A percentile compares a stretch with the other conserved stretches of the same genome.
phyloP scores from a whole-genome alignment of 2,113 vertebrate species.

The Pelvicachromis taeniatus region DNA sequence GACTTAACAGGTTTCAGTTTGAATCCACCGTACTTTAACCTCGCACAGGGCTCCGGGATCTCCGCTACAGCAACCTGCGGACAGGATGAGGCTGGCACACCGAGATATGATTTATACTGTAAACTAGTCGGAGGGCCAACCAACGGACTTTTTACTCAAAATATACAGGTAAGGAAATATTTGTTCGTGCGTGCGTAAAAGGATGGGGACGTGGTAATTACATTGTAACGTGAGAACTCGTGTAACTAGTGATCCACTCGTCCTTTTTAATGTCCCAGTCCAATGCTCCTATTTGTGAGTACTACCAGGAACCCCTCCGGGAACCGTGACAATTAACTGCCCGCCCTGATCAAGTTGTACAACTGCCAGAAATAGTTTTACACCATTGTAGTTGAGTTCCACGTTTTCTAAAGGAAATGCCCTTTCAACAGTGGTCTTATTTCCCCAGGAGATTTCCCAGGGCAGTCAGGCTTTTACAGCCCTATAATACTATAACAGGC shows the following conservation, averaged over 20 bases:
- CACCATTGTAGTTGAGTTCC: conserved; percentile 12
- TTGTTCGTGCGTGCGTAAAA: neutral
- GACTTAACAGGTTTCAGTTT: conserved; percentile 71
- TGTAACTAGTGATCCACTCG: neutral
- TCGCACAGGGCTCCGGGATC: conserved; percentile 76
- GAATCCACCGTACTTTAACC: conserved; percentile 87
- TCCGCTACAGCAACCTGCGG: conserved; percentile 89
- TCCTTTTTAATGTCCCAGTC: neutral
- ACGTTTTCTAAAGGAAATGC: conserved; percentile 30
- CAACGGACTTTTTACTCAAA: conserved; percentile 64
- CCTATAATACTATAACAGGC: neutral
- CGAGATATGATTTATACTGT: conserved; percentile 83
- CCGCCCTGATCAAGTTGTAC: neutral
- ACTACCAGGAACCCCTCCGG: neutral
- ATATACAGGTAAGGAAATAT: conserved; percentile 80
- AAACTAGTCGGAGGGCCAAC: conserved; percentile 87
- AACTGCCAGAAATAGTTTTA: conserved; percentile 28
- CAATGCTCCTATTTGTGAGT: neutral
- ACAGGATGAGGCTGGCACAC: conserved; percentile 68
- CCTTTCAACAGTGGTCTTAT: neutral
- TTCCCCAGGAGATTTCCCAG: neutral
- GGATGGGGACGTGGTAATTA: neutral
- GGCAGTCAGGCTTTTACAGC: neutral
- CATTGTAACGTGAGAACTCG: neutral
- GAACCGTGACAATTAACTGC: neutral